phyloP scores from a whole-genome alignment of 2,797 vertebrate genomes.

The Phyllotis vaccarum region DNA sequence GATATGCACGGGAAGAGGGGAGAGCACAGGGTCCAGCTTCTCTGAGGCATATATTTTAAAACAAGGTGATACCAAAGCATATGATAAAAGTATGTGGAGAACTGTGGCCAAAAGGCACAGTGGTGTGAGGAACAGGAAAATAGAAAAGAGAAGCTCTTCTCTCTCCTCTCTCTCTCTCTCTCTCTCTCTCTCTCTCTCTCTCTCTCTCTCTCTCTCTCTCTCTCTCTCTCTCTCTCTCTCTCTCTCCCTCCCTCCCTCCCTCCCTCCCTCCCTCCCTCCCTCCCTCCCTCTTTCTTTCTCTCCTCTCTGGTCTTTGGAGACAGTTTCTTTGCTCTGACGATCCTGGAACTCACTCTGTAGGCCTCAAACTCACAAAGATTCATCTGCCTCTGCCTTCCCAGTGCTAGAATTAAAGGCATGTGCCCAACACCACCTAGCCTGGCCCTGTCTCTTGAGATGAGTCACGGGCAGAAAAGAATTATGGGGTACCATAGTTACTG shows the following conservation, averaged over 20 bases:
- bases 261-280: no score
- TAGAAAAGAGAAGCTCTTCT: neutral
- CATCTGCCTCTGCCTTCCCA: neutral
- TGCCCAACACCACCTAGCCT: rapidly evolving
- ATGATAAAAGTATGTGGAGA: neutral
- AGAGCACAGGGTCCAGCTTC: neutral
- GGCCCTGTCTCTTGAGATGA: neutral
- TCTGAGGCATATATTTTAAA: neutral
- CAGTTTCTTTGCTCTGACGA: neutral
- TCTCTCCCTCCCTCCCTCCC: no score
- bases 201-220: no score
- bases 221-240: no score
- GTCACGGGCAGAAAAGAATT: neutral
- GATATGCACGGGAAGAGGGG: rapidly evolving
- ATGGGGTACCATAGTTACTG: neutral
- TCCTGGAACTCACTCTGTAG: neutral
- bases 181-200: no score
- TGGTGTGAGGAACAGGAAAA: no score
- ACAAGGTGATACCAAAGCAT: neutral
- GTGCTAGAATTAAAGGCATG: neutral
- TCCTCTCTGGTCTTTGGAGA: neutral
- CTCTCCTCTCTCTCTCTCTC: no score
- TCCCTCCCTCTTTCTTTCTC: no score
- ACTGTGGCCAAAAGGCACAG: neutral
- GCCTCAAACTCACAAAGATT: neutral